Evolutionary conservation across 2,113 vertebrate species (phyloP).

Genomic region (Perca schrenkii): DNA sequence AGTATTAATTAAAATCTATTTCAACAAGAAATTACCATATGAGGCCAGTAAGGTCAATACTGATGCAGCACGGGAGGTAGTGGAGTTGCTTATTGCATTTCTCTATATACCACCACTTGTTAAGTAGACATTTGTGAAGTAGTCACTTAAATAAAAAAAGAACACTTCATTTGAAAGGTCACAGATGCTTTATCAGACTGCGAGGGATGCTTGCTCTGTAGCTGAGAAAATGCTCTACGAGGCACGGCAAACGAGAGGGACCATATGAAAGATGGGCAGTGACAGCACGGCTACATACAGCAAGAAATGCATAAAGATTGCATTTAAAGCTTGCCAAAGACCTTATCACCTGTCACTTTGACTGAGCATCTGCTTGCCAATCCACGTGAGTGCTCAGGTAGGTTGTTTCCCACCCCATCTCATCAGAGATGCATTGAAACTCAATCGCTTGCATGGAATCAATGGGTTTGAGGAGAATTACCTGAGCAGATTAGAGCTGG

Average conservation of each 20-base stretch:
- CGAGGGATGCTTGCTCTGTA: conserved; percentile 16
- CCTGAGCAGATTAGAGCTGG: conserved; percentile 78
- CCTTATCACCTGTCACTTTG: conserved; percentile 78
- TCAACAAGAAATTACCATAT: conserved; percentile 31
- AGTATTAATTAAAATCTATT: conserved; percentile 43
- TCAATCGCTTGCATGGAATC: conserved; percentile 81
- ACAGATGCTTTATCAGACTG: conserved; percentile 60
- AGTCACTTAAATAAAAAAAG: conserved; percentile 67
- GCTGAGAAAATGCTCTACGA: conserved; percentile 50
- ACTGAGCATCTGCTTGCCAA: conserved; percentile 77
- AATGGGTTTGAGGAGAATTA: conserved; percentile 83
- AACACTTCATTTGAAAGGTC: conserved; percentile 73
- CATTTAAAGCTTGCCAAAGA: conserved; percentile 71
- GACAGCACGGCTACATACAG: conserved; percentile 53
- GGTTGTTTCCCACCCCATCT: conserved; percentile 53
- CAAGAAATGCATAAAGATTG: conserved; percentile 75
- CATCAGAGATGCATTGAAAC: conserved; percentile 83
- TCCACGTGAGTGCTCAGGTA: conserved; percentile 77
- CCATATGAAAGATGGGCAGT: conserved; percentile 53
- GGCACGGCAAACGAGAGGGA: conserved; percentile 47
- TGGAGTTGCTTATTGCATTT: conserved; percentile 33
- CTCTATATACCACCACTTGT: conserved; percentile 2
- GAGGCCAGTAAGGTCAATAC: not conserved
- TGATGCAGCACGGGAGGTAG: conserved; percentile 32
- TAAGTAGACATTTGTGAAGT: conserved; percentile 42